phyloP scores from a whole-genome alignment of 2,797 vertebrate genomes.

The Botia kubotai region DNA sequence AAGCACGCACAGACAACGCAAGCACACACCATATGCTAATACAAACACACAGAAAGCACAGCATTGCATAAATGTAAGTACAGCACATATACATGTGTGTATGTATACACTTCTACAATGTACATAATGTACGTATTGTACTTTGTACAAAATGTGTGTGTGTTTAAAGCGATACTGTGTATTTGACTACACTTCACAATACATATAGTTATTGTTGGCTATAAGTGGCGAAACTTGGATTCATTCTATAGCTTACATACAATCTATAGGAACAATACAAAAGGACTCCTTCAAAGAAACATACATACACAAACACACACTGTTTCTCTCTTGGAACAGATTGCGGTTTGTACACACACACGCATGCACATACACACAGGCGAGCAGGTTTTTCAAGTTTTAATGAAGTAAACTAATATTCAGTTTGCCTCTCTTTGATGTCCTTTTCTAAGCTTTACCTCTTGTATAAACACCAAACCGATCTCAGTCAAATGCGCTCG shows the following conservation, averaged over 20 bases:
- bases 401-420: constrained; percentile 39
- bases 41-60: background rate
- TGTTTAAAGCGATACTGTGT: background rate
- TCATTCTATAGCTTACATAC: constrained; percentile 4
- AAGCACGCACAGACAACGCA: constrained; percentile 1
- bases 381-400: constrained; percentile 32
- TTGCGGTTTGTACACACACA: background rate
- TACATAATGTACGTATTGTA: background rate
- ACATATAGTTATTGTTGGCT: background rate
- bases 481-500: background rate
- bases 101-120: background rate
- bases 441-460: constrained; percentile 25
- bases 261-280: background rate
- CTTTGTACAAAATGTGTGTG: background rate
- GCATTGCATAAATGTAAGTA: background rate
- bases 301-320: background rate
- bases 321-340: background rate
- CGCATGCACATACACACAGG: background rate
- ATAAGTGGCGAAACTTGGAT: background rate
- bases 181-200: constrained; percentile 2
- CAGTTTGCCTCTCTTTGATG: constrained; percentile 42
- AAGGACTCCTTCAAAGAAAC: background rate
- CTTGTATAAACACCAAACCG: constrained; percentile 43
- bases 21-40: background rate
- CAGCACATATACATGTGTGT: background rate